Evolutionary conservation across 2,888 invertebrate genomes (phyloP), one percentile per base, ranked within the genome.

Genomic region (Dendrolimus houi): DNA sequence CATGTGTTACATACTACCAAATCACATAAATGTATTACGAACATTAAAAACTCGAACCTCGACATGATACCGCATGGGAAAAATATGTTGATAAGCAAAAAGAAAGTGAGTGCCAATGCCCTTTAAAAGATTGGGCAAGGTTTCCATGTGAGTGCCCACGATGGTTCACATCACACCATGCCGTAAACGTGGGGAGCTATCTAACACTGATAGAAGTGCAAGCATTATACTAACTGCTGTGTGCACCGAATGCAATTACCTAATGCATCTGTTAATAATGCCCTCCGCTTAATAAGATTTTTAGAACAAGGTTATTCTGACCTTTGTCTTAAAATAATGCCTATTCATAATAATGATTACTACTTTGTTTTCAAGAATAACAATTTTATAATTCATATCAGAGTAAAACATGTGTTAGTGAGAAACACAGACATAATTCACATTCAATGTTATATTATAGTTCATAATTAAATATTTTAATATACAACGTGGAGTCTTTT

Each of bases 21-120:
- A 60, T 60, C 59, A 47, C 12, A 47, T 47, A 47, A 47, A 47
- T 12, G 47, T 12, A 47, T 12, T 12, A 12, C 2, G 47, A 47
- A 47, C 47, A 12, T 47, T 47, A 47, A 47, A 47, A 47, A 29
- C 9, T 47, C 12, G 47, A 47, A 47, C 47, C 12, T 47, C 12
- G 12, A 12, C 47, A 47, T 10, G 12, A 10, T 47, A 12, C 12
- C 47, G 47, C 47, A 47, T 47, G 47, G 47, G 47, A 47, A 47
- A 47, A 47, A 10, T 47, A 47, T 67, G 64, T 67, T 69, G 64
- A 64, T 67, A 70, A 65, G 64, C 65, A 63, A 64, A 66, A 66
- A 55, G 59, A 64, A 62, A 60, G 57, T 60, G 59, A 65, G 65
- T 68, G 72, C 63, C 74, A 75, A 73, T 69, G 76, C 70, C 74